These are phyloP conservation scores for Panopea generosa DNA, from an alignment of 2,888 invertebrate genomes.

Conservation along the genomic window DNA sequence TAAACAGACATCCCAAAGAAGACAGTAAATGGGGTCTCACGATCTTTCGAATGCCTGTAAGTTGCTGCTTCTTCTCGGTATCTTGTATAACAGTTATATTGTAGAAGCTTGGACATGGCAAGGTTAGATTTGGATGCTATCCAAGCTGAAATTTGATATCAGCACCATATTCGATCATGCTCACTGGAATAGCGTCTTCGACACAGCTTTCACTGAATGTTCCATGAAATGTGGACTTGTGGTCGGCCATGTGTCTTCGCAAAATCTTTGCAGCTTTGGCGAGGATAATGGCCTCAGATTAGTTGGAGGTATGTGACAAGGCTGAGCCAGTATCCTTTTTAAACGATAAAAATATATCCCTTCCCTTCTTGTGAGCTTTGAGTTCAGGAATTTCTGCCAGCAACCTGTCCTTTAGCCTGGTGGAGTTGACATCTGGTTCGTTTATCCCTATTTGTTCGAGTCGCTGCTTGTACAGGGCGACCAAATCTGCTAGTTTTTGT, in stretches of 20 bases:
- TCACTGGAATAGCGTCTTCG: constrained; percentile 44
- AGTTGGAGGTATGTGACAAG: constrained; percentile 36
- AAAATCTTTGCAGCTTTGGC: constrained; percentile 64
- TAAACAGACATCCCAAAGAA: constrained; percentile 22
- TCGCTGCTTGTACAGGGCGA: constrained; percentile 47
- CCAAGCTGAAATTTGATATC: constrained; percentile 38
- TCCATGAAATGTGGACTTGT: constrained; percentile 40
- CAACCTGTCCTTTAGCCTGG: no score
- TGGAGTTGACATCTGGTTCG: no score
- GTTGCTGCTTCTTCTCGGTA: constrained; percentile 24
- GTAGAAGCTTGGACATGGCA: constrained; percentile 36
- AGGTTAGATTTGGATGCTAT: constrained; percentile 37
- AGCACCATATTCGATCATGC: constrained; percentile 54
- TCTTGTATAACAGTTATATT: constrained; percentile 39
- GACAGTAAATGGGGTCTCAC: constrained; percentile 39
- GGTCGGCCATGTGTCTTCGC: constrained; percentile 43
- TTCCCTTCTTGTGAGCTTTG: constrained; percentile 47
- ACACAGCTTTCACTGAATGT: constrained; percentile 43
- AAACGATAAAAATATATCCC: constrained; percentile 35
- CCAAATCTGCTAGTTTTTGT: constrained; percentile 47
- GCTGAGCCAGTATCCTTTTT: constrained; percentile 55
- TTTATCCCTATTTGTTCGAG: constrained; percentile 24
- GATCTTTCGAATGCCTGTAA: constrained; percentile 28
- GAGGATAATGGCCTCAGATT: constrained; percentile 61
- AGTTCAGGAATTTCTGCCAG: constrained; percentile 52